Evolutionary conservation across 2,113 vertebrate species (phyloP), one percentile per base, ranked within the genome.

Genomic region (Thunnus thynnus): DNA sequence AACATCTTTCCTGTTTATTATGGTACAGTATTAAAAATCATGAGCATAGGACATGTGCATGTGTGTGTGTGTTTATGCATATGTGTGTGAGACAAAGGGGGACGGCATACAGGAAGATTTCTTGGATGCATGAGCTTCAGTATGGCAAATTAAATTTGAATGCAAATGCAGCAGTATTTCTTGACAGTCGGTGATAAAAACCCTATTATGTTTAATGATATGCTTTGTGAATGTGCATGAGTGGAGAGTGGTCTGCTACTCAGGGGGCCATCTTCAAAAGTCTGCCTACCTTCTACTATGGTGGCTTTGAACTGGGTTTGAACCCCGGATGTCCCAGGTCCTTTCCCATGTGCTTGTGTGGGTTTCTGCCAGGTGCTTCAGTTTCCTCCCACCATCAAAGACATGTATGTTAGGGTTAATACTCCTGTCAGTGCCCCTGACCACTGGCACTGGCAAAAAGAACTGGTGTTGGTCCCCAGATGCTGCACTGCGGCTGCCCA

Each of bases 141-240:
- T 92, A 94, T 86, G 93, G 91, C 92, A 94, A 95, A 95, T 95
- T 94, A 95, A 95, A 95, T 95, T 94, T 90, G 92, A 94, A 95
- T 95, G 94, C 95, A 95, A 95, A 95, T 95, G 93, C 91, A 93
- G 94, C 91, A 76, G 91, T 94, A 94, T 95, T 95, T 89, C 93
- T 92, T 94, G 93, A 95, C 93, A 94, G 94, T 92, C 73, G 65
- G 91, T 95, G 94, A 95, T 95, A 95, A 95, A 95, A 95, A 92
- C 92, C 94, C 95, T 94, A 94, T 95, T 95, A 94, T 94, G 93
- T 95, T 94, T 95, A 95, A 95, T 95, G 93, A 95, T 94, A 94
- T 94, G 94, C 94, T 94, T 94, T 95, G 94, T 93, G 94, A 95
- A 93, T 94, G 93, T 94, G 93, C 93, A 94, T 91, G 92, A 94